phyloP scores from a whole-genome alignment of 2,888 invertebrate genomes.

The Nebria brevicollis region DNA sequence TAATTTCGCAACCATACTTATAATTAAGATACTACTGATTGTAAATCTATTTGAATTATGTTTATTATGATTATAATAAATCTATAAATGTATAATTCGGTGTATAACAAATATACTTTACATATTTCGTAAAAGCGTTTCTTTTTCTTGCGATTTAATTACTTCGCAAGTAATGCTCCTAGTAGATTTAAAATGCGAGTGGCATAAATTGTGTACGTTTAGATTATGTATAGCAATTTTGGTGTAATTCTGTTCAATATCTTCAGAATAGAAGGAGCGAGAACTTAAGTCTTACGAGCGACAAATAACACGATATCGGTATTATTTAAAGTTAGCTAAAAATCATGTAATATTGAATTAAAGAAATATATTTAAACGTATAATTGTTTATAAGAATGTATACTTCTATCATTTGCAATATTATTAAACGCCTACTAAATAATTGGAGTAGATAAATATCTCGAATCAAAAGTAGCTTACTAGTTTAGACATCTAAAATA shows the following conservation, averaged over 20 bases:
- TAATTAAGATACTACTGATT: neutral
- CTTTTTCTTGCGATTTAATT: too few species aligned
- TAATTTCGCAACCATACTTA: neutral
- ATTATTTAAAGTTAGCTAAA: too few species aligned
- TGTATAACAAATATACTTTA: too few species aligned
- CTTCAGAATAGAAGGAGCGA: neutral
- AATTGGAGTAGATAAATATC: conserved; percentile 10
- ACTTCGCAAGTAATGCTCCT: too few species aligned
- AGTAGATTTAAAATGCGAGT: too few species aligned
- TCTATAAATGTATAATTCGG: neutral
- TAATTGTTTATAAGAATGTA: too few species aligned
- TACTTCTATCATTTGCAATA: neutral
- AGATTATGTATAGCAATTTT: neutral
- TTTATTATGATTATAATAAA: neutral
- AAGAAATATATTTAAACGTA: too few species aligned
- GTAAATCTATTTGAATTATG: neutral
- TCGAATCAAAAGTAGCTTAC: neutral
- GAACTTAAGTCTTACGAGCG: too few species aligned
- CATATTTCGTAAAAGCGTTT: too few species aligned
- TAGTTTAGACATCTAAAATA: neutral
- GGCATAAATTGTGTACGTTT: neutral
- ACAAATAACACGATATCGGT: too few species aligned
- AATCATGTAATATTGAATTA: too few species aligned
- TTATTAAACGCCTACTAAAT: neutral
- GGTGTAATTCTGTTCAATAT: neutral